A percentile compares a stretch with the other conserved stretches of the same genome.
Conservation (phyloP, 2,888 invertebrate genomes). For the Sympetrum striolatum region DNA sequence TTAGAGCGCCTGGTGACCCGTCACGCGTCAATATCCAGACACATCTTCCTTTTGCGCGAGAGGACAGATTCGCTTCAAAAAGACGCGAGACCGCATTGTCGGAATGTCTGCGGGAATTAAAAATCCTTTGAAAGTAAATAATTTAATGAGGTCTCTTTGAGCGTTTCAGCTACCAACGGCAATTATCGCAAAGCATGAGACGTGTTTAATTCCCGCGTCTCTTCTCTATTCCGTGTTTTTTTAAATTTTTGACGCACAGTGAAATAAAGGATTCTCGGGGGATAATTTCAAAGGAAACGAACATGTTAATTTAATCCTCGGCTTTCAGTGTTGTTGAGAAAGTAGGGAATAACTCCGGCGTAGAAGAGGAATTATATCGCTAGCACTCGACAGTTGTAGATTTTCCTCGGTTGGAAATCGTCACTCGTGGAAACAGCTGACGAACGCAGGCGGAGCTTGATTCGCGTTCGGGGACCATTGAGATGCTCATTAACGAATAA, state of each 20-base stretch:
- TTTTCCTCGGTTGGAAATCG: not conserved
- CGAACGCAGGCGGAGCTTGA: not conserved
- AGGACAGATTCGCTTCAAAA: no score
- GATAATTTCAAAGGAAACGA: not conserved
- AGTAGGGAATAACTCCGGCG: not conserved
- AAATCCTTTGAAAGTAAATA: no score
- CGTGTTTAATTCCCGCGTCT: no score
- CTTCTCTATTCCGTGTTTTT: no score
- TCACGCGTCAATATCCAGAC: no score
- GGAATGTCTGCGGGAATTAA: no score
- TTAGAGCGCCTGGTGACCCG: no score
- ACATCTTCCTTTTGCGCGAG: no score
- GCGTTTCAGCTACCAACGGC: no score
- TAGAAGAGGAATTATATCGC: not conserved
- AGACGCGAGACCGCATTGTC: no score
- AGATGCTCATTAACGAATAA: not conserved
- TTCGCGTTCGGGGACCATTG: not conserved
- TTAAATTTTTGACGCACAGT: not conserved
- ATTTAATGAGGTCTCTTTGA: no score
- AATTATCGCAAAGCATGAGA: no score
- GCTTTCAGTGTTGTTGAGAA: not conserved
- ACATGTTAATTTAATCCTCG: not conserved
- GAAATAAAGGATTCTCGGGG: not conserved
- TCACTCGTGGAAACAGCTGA: not conserved
- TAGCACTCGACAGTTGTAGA: not conserved